These are phyloP conservation scores for Tenualosa ilisha DNA, from an alignment of 2,797 vertebrate genomes.

Conservation along the genomic window DNA sequence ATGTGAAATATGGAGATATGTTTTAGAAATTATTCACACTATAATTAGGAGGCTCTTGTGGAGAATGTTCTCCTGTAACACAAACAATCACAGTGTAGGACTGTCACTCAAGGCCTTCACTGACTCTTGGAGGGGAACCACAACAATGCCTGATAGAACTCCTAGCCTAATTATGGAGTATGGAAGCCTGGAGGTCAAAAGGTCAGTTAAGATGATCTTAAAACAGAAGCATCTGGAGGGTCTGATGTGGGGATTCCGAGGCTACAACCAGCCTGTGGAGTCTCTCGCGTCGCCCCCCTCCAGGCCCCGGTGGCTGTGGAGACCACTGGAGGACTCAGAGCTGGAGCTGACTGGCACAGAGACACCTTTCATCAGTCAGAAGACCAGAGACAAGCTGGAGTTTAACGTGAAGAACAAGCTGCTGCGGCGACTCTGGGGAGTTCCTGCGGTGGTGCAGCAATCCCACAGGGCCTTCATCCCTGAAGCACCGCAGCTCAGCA, in stretches of 20 bases:
- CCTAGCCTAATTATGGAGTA: background rate
- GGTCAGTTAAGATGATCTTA: conserved; percentile 29
- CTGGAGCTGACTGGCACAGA: background rate
- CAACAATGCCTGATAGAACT: background rate
- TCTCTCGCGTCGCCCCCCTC: background rate
- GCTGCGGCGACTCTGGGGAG: conserved; percentile 4
- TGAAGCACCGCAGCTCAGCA: conserved; percentile 13
- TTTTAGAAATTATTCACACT: background rate
- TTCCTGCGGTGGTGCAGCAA: background rate
- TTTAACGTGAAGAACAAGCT: conserved; percentile 28
- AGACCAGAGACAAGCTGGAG: conserved; percentile 22
- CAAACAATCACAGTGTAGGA: too few relatives aligned
- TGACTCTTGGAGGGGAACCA: too few relatives aligned
- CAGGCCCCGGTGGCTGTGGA: background rate
- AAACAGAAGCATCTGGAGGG: conserved; percentile 29
- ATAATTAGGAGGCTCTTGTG: background rate
- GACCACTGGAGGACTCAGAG: background rate
- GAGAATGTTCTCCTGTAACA: background rate
- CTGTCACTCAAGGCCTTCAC: too few relatives aligned
- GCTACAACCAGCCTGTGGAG: background rate
- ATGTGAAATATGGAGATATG: background rate
- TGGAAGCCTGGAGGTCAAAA: background rate
- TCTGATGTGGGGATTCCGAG: conserved; percentile 13
- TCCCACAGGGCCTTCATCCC: conserved; percentile 16
- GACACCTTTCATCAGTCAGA: background rate